Percentiles rank a stretch among this genome's conserved stretches.
Evolutionary conservation across 92 coral and sea anemone species (phyloP).

Genomic region (Pocillopora meandrina): DNA sequence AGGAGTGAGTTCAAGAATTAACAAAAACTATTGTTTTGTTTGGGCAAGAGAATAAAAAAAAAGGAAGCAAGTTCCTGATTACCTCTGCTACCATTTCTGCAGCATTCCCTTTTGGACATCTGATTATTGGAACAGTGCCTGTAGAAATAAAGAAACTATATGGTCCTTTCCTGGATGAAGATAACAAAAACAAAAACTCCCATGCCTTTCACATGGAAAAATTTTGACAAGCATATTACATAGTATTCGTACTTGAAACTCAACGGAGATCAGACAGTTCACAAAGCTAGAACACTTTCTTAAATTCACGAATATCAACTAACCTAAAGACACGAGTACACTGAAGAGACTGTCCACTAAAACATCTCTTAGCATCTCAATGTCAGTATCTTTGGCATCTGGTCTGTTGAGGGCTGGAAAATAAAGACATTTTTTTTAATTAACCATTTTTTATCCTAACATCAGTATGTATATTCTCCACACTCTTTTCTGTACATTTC

Average conservation of each 20-base stretch:
- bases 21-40: no score
- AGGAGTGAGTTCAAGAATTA: no score
- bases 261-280: background rate
- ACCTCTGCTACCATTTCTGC: slow-evolving; percentile 99
- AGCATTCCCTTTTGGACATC: slow-evolving; percentile 97
- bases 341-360: slow-evolving; percentile 97
- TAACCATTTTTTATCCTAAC: background rate
- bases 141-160: background rate
- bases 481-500: background rate
- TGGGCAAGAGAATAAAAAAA: background rate
- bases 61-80: background rate
- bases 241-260: background rate
- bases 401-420: slow-evolving; percentile 90
- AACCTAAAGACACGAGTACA: slow-evolving; percentile 89
- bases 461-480: background rate
- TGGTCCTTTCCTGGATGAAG: no score
- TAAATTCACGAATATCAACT: background rate
- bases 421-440: background rate
- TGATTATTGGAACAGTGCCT: slow-evolving; percentile 96
- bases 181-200: no score
- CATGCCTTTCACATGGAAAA: no score
- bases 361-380: slow-evolving; percentile 89
- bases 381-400: slow-evolving; percentile 97
- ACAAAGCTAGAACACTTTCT: no score
- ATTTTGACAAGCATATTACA: no score